Evolutionary conservation across 2,113 vertebrate species (phyloP).

Genomic region (Odocoileus hemionus): DNA sequence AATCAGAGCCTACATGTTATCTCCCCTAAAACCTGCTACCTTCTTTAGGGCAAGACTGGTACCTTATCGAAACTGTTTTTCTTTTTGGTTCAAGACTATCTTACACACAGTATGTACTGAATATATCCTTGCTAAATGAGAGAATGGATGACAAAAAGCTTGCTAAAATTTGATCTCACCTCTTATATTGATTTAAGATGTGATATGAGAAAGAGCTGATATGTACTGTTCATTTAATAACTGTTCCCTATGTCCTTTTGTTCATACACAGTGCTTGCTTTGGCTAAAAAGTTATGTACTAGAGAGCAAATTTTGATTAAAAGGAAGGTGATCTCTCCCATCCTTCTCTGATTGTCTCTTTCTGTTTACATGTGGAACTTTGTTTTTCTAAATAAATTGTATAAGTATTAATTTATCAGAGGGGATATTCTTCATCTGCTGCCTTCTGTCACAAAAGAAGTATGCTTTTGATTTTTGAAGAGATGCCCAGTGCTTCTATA

Average conservation of each 20-base stretch:
- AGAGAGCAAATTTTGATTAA: neutral
- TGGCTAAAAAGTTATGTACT: neutral
- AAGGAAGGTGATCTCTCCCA: accelerated
- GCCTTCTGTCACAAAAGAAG: neutral
- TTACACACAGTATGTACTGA: neutral
- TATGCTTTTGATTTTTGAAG: neutral
- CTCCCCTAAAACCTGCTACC: neutral
- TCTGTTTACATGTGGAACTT: neutral
- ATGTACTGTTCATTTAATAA: neutral
- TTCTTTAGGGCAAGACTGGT: neutral
- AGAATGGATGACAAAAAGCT: neutral
- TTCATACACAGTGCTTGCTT: accelerated
- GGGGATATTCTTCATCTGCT: neutral
- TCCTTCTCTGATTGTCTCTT: neutral
- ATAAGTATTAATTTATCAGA: neutral
- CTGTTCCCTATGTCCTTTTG: neutral
- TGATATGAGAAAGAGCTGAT: neutral
- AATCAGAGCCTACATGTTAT: neutral
- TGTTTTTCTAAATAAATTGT: neutral
- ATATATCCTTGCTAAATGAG: neutral
- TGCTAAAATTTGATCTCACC: neutral
- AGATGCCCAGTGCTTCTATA: neutral
- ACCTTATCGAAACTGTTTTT: neutral
- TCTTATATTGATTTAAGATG: neutral
- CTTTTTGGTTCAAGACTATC: neutral